These are phyloP conservation scores for Andrena flavipes DNA, from an alignment of 2,888 invertebrate species.

Conservation along the genomic window DNA sequence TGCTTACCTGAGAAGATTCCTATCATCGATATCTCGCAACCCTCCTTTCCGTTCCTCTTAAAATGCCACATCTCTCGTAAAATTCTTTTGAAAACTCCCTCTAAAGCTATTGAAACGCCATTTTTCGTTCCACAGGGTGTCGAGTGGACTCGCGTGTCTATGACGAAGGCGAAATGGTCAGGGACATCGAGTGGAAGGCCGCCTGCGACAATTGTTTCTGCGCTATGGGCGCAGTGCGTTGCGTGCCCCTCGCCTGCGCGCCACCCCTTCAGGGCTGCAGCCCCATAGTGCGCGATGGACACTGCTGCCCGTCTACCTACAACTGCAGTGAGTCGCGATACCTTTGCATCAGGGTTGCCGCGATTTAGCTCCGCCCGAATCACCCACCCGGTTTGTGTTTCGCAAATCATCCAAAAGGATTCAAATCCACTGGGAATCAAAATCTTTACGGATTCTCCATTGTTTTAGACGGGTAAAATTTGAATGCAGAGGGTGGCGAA, in stretches of 20 bases:
- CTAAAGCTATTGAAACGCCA: background rate
- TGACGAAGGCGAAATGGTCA: conserved; percentile 90
- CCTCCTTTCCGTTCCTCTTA: background rate
- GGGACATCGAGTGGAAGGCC: conserved; percentile 86
- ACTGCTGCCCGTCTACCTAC: conserved; percentile 94
- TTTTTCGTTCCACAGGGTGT: conserved; percentile 87
- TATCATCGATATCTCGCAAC: too few relatives aligned
- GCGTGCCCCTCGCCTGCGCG: conserved; percentile 91
- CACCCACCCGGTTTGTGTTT: conserved; percentile 54
- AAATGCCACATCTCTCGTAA: background rate
- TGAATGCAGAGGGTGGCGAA: too few relatives aligned
- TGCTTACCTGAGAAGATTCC: background rate
- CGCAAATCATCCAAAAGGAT: background rate
- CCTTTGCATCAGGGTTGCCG: conserved; percentile 54
- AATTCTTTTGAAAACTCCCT: background rate
- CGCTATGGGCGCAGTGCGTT: conserved; percentile 90
- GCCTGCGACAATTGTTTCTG: conserved; percentile 93
- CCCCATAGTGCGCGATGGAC: conserved; percentile 91
- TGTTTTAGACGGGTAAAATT: too few relatives aligned
- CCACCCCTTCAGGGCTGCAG: conserved; percentile 91
- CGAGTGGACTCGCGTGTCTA: conserved; percentile 87
- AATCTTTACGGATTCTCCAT: background rate
- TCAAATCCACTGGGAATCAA: background rate
- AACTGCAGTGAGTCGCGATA: conserved; percentile 88
- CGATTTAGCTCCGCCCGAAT: conserved; percentile 49